Base-by-base conservation (phyloP, 2,797 vertebrate species). In the Acipenser transmontanus region DNA sequence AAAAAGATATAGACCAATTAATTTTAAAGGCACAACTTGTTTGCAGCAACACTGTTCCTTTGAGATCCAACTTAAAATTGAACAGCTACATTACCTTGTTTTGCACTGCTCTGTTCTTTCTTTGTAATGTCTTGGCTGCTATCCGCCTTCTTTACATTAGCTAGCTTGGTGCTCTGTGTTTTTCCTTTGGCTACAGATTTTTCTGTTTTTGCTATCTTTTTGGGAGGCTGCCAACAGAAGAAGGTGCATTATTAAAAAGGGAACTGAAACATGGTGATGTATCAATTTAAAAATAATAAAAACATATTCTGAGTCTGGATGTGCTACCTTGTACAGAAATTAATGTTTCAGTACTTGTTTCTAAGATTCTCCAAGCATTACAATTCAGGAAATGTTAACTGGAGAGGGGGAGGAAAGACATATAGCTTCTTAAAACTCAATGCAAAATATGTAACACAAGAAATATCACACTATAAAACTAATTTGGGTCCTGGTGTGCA, bases 141-240 rank as follows among this genome's bases (percentile, higher is more conserved):
- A 77, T 98, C 97, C 12, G 96, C 96, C 79, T 97, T 98, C 84
- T 98, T 97, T 49, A 94, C 91, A 75, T 94, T 94, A 6, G 95
- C 89, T 59, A 81, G 75, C 9, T 88, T 93, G 34, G 85, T 70
- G 61, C 83, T 72, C 52, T 66, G 67, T 67, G 92, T 98, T 81
- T 93, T 96, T 68, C 83, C 89, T 80, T 90, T 91, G 59, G 88
- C 82, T 66, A 83, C 87, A 62, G 85, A 62, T 69, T 75, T 90
- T 76, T 89, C 89, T 75, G 78, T 89, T 80, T 89, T 91, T 66
- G 84, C 68, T 68, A 76, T 72, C 73, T 87, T 91, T 81, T 91
- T 91, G 17, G 88, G 88, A 56, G 81, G 81, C 94, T 98, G 74
- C 1, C 69, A 77, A 73, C n/a, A 70, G 75, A 74, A 61, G 8